These are phyloP conservation scores for Tamias sibiricus DNA, from an alignment of 2,113 vertebrate species.

Conservation along the genomic window DNA sequence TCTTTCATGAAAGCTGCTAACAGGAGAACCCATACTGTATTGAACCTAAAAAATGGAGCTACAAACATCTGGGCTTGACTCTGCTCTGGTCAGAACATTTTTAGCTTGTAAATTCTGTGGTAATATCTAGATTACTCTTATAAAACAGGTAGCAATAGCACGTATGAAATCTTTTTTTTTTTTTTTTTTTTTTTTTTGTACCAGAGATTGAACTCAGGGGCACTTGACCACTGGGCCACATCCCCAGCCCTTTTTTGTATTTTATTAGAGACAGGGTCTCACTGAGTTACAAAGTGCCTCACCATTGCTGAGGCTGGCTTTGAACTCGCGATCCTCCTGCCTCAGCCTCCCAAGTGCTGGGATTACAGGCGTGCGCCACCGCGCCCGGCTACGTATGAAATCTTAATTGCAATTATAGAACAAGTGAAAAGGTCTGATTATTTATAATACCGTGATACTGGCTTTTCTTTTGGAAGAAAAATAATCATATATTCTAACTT, in stretches of 20 bases:
- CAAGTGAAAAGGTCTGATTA: background rate
- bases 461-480: conserved; percentile 24
- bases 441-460: background rate
- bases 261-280: too few relatives aligned
- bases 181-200: too few relatives aligned
- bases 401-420: conserved; percentile 12
- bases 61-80: background rate
- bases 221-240: too few relatives aligned
- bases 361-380: too few relatives aligned
- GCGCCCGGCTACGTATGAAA: background rate
- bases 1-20: conserved; percentile 2
- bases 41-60: conserved; percentile 20
- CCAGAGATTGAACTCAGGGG: too few relatives aligned
- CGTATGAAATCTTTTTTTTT: background rate
- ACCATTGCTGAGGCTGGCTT: too few relatives aligned
- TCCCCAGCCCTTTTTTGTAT: too few relatives aligned
- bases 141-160: background rate
- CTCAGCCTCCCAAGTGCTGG: too few relatives aligned
- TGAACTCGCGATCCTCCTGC: too few relatives aligned
- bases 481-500: conserved; percentile 12
- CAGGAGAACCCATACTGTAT: background rate
- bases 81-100: background rate
- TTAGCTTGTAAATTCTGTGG: background rate
- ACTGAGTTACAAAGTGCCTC: too few relatives aligned
- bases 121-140: background rate